Evolutionary conservation across 2,888 invertebrate genomes (phyloP).

Genomic region (Aphodius granarius): DNA sequence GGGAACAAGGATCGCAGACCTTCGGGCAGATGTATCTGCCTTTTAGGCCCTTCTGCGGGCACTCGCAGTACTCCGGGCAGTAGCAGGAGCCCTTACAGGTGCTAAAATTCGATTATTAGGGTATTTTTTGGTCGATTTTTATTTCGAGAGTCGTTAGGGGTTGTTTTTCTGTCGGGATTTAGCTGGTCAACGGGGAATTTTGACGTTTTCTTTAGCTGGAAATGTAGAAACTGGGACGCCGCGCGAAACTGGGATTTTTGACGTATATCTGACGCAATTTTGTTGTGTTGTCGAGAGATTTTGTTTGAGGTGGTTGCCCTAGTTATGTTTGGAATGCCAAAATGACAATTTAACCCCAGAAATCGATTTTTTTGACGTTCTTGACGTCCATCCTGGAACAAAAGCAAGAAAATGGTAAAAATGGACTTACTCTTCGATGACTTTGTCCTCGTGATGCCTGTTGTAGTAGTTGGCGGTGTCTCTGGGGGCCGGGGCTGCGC

Average conservation of each 20-base stretch:
- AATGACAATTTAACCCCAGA: too few relatives aligned
- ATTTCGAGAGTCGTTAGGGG: background rate
- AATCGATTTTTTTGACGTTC: too few relatives aligned
- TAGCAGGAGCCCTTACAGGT: constrained; percentile 30
- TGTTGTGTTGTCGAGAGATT: background rate
- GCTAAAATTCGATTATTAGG: background rate
- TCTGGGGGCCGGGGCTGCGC: constrained; percentile 40
- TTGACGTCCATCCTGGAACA: too few relatives aligned
- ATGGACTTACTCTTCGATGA: constrained; percentile 23
- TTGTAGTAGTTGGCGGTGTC: constrained; percentile 48
- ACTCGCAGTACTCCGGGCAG: constrained; percentile 16
- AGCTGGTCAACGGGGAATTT: background rate
- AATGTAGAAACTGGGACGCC: too few relatives aligned
- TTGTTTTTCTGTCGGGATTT: background rate
- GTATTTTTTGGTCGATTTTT: background rate
- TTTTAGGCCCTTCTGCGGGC: constrained; percentile 20
- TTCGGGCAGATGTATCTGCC: constrained; percentile 21
- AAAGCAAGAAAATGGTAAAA: too few relatives aligned
- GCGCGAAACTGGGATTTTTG: background rate
- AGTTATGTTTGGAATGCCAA: too few relatives aligned
- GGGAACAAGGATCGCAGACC: constrained; percentile 18
- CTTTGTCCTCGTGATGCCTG: constrained; percentile 38
- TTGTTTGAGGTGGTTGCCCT: too few relatives aligned
- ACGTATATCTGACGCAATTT: background rate
- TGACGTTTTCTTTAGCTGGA: too few relatives aligned